These are phyloP conservation scores for Menura novaehollandiae DNA, from an alignment of 2,113 vertebrate genomes.

Conservation along the genomic window DNA sequence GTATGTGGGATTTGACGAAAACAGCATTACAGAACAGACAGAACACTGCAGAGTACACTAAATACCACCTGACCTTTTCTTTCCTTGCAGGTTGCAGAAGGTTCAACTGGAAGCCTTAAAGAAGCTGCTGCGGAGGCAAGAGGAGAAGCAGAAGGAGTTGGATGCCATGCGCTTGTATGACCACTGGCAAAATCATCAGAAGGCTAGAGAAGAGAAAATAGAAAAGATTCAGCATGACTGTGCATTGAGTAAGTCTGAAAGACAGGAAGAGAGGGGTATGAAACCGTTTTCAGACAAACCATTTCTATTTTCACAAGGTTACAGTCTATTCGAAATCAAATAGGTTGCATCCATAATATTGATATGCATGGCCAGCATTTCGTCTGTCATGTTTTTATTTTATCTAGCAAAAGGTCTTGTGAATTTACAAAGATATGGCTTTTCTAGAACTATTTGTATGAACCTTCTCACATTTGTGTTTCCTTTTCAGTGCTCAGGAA, in stretches of 20 bases:
- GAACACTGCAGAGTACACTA: not conserved
- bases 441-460: not conserved
- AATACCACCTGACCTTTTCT: not conserved
- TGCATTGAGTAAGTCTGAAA: conserved; percentile 57
- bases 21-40: not conserved
- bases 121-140: conserved; percentile 71
- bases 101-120: conserved; percentile 76
- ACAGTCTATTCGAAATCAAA: not conserved
- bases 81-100: conserved; percentile 82
- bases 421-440: not conserved
- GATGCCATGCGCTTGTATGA: conserved; percentile 64
- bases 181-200: conserved; percentile 70
- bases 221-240: conserved; percentile 72
- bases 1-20: not conserved
- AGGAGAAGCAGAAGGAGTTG: conserved; percentile 68
- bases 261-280: not conserved
- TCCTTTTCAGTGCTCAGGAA: conserved; percentile 83
- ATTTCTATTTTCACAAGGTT: not conserved
- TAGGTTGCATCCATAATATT: not conserved
- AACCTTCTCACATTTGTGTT: not conserved
- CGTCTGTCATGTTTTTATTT: not conserved
- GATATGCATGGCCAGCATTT: not conserved
- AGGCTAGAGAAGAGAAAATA: conserved; percentile 71
- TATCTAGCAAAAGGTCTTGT: not conserved
- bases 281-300: not conserved